Conservation (phyloP, 1,140 invertebrate species). For the Limonius californicus region DNA sequence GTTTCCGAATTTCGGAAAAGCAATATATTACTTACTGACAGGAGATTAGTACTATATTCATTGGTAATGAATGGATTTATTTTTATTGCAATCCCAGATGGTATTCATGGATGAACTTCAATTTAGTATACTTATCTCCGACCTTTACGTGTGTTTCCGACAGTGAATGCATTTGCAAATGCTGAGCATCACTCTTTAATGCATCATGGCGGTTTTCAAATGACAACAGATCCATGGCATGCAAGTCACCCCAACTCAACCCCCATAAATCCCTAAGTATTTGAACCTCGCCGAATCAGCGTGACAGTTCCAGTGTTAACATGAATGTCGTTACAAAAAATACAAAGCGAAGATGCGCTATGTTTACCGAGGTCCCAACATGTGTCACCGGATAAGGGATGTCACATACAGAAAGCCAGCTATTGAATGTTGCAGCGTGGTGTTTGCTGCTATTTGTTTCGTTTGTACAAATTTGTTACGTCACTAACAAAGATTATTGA, state of each 20-base stretch:
- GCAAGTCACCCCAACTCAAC: conserved; percentile 16
- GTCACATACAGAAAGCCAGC: conserved; percentile 23
- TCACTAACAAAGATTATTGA: background rate
- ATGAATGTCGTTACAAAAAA: conserved; percentile 33
- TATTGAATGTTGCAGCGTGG: background rate
- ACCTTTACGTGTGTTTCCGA: too few species aligned
- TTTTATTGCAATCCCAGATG: background rate
- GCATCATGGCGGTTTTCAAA: conserved; percentile 7
- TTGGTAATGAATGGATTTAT: background rate
- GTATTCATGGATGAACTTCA: background rate
- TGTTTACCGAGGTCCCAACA: conserved; percentile 28
- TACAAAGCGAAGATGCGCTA: conserved; percentile 29
- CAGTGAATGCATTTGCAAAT: too few species aligned
- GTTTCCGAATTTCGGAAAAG: background rate
- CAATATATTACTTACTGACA: background rate
- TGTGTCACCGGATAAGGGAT: conserved; percentile 28
- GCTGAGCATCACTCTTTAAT: conserved; percentile 21
- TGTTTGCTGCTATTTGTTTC: background rate
- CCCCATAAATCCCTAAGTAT: conserved; percentile 27
- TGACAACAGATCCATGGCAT: conserved; percentile 17
- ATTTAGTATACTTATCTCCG: too few species aligned
- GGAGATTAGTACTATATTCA: background rate
- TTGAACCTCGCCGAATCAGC: conserved; percentile 23
- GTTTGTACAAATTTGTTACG: background rate
- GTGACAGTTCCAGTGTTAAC: conserved; percentile 33